phyloP scores from a whole-genome alignment of 1,140 invertebrate genomes.

The Lordiphosa collinella region DNA sequence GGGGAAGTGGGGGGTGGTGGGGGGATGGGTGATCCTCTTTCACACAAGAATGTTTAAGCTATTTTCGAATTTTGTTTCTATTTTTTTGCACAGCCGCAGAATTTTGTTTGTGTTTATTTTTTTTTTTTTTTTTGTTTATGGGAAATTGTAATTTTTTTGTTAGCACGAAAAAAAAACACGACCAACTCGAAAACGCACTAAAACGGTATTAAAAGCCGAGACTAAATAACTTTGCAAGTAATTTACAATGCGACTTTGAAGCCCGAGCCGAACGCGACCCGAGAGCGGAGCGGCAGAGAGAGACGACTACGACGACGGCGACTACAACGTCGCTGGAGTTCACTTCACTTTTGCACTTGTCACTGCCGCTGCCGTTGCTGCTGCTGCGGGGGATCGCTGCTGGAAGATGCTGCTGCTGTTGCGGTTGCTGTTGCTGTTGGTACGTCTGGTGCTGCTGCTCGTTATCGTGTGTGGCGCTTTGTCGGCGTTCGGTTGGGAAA shows the following conservation, averaged over 20 bases:
- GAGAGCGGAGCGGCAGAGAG: conserved; percentile 32
- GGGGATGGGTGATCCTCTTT: no score
- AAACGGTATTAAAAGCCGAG: conserved; percentile 79
- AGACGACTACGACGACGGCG: conserved; percentile 15
- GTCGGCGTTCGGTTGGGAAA: conserved; percentile 58
- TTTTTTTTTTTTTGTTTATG: no score
- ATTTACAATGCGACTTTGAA: conserved; percentile 62
- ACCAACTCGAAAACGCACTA: conserved; percentile 79
- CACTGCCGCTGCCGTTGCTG: conserved; percentile 19
- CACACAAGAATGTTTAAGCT: background rate
- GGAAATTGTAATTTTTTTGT: conserved; percentile 17
- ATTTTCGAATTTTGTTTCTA: conserved; percentile 5
- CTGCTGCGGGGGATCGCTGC: conserved; percentile 22
- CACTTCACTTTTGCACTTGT: conserved; percentile 66
- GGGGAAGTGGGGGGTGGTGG: background rate
- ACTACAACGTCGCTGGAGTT: conserved; percentile 39
- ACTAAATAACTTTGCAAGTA: conserved; percentile 79
- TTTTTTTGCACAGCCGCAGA: conserved; percentile 19
- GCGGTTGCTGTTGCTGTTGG: conserved; percentile 16
- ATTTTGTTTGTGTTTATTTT: no score
- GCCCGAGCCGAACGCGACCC: conserved; percentile 39
- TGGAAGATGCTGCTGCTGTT: conserved; percentile 2
- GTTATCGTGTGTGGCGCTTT: conserved; percentile 51
- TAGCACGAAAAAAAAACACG: conserved; percentile 60
- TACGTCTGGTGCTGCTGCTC: conserved; percentile 24